Percentiles rank a stretch among this genome's conserved stretches.
Evolutionary conservation across 2,797 vertebrate genomes (phyloP).

Genomic region (Chrysolophus pictus): DNA sequence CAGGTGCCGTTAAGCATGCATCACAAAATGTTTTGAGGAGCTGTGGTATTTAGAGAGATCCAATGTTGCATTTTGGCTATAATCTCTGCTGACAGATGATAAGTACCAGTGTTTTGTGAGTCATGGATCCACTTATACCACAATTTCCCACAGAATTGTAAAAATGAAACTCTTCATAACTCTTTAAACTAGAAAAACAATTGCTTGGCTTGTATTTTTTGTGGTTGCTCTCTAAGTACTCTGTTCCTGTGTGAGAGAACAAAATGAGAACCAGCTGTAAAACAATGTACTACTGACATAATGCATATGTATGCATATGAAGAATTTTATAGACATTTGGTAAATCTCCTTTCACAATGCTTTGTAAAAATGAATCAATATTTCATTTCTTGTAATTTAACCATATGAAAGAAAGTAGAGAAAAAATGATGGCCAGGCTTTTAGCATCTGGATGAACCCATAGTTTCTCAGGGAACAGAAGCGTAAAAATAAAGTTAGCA

Average conservation of each 20-base stretch:
- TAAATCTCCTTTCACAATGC: constrained; percentile 5
- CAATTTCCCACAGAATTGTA: constrained; percentile 67
- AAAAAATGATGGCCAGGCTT: background rate
- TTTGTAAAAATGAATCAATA: background rate
- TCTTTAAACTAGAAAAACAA: constrained; percentile 62
- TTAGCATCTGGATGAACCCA: constrained; percentile 56
- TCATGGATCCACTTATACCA: constrained; percentile 61
- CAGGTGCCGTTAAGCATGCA: background rate
- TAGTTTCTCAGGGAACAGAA: background rate
- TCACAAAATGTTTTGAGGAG: constrained; percentile 2
- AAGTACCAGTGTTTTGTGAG: constrained; percentile 47
- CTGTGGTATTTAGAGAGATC: constrained; percentile 31
- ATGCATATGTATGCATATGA: background rate
- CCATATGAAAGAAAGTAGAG: background rate
- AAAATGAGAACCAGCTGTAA: constrained; percentile 63
- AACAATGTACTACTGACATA: constrained; percentile 25
- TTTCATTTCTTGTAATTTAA: constrained; percentile 24
- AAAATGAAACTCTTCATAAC: constrained; percentile 53
- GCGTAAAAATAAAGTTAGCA: constrained; percentile 58
- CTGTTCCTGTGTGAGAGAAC: constrained; percentile 53
- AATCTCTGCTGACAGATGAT: constrained; percentile 46
- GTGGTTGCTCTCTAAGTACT: constrained; percentile 48
- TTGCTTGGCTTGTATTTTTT: constrained; percentile 52
- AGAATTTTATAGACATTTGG: constrained; percentile 11
- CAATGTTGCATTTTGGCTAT: background rate